These are phyloP conservation scores for Kradibia gibbosae DNA, from an alignment of 1,140 invertebrate genomes.

Conservation along the genomic window DNA sequence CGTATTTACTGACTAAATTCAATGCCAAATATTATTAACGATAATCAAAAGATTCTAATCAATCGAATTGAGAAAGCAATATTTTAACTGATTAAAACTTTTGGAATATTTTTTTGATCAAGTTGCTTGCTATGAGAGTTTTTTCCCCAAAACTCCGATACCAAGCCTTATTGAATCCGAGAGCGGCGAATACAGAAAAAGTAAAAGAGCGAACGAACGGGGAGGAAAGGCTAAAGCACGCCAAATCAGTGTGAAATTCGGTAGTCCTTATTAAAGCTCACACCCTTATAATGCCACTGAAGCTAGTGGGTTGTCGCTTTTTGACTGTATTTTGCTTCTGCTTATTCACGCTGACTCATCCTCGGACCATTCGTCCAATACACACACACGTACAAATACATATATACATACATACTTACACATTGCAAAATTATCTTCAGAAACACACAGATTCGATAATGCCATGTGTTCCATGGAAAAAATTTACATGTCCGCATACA, in stretches of 20 bases:
- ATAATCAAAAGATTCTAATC: no score
- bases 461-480: conserved; percentile 47
- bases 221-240: conserved; percentile 34
- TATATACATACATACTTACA: no score
- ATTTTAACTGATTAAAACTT: no score
- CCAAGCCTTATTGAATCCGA: neutral
- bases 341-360: conserved; percentile 67
- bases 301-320: conserved; percentile 27
- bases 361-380: conserved; percentile 53
- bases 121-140: neutral
- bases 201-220: neutral
- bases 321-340: conserved; percentile 52
- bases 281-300: conserved; percentile 55
- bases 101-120: no score
- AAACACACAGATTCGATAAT: neutral
- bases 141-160: neutral
- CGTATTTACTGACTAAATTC: no score
- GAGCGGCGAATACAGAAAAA: conserved; percentile 13
- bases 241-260: conserved; percentile 72
- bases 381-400: conserved; percentile 58
- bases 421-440: conserved; percentile 60
- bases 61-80: no score
- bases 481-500: no score
- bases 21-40: no score
- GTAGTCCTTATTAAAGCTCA: conserved; percentile 71